These are phyloP conservation scores for Scaptomyza polygonia DNA, from an alignment of 2,888 invertebrate species.

Conservation along the genomic window DNA sequence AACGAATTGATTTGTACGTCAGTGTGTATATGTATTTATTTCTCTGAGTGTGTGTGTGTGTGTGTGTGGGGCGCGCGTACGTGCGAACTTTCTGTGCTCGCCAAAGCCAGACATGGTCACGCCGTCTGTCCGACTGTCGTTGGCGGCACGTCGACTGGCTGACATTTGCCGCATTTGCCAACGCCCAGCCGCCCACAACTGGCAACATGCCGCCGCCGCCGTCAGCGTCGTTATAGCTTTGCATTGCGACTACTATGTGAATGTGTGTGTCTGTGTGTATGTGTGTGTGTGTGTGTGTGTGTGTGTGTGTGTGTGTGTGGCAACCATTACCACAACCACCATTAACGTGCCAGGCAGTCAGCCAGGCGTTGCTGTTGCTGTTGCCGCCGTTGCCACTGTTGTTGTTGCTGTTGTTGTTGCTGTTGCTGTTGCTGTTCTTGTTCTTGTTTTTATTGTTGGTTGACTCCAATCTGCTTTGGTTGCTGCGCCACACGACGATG, in stretches of 20 bases:
- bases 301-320: slow-evolving; percentile 65
- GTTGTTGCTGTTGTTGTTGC: slow-evolving; percentile 17
- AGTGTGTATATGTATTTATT: slow-evolving; percentile 42
- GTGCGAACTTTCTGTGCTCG: slow-evolving; percentile 73
- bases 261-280: slow-evolving; percentile 29
- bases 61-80: slow-evolving; percentile 61
- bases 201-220: slow-evolving; percentile 74
- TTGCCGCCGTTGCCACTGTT: slow-evolving; percentile 51
- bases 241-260: slow-evolving; percentile 33
- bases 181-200: slow-evolving; percentile 72
- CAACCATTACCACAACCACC: slow-evolving; percentile 79
- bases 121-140: slow-evolving; percentile 65
- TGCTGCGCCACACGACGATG: slow-evolving; percentile 75
- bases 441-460: slow-evolving; percentile 79
- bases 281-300: slow-evolving; percentile 10
- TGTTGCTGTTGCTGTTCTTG: slow-evolving; percentile 54
- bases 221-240: slow-evolving; percentile 71
- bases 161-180: slow-evolving; percentile 78
- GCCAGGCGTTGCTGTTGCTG: slow-evolving; percentile 72
- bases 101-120: slow-evolving; percentile 78
- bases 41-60: slow-evolving; percentile 42
- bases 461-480: slow-evolving; percentile 81
- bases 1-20: slow-evolving; percentile 77
- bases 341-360: slow-evolving; percentile 77
- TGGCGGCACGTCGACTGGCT: slow-evolving; percentile 76